These are phyloP conservation scores for Chionoecetes opilio DNA, from an alignment of 1,140 invertebrate genomes.

Conservation along the genomic window DNA sequence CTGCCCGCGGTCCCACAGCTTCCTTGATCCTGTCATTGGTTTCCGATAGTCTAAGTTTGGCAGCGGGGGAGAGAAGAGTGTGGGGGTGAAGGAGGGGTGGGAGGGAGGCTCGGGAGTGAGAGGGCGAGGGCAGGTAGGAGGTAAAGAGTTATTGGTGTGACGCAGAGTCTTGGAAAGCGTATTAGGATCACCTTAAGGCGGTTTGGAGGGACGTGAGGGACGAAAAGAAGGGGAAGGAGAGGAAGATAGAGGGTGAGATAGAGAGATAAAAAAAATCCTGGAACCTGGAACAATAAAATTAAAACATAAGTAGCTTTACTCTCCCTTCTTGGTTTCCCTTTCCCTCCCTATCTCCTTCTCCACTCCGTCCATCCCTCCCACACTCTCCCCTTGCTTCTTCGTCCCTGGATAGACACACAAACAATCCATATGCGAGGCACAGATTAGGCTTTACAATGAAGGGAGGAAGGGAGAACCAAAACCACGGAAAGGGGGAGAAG, in stretches of 20 bases:
- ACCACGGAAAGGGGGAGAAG: too few species aligned
- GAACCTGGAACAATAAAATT: neutral
- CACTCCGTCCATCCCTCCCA: too few species aligned
- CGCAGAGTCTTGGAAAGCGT: neutral
- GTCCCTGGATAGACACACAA: neutral
- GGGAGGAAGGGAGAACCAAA: neutral
- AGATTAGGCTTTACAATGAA: neutral
- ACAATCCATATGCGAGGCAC: slow-evolving; percentile 7
- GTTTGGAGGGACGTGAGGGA: neutral
- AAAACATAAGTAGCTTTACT: neutral
- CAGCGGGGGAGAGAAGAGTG: too few species aligned
- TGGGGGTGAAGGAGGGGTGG: too few species aligned
- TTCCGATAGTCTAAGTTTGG: too few species aligned
- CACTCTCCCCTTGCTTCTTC: neutral
- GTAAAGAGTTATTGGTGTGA: neutral
- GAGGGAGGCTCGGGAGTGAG: neutral
- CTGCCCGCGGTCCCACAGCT: too few species aligned
- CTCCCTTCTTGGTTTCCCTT: neutral
- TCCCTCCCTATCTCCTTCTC: neutral
- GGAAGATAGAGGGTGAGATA: neutral
- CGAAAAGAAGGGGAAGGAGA: neutral
- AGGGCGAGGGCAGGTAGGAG: neutral
- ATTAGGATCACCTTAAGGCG: slow-evolving; percentile 19
- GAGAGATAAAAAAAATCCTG: neutral
- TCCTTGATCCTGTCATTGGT: too few species aligned